phyloP scores from a whole-genome alignment of 2,797 vertebrate genomes.

The Microcaecilia unicolor region DNA sequence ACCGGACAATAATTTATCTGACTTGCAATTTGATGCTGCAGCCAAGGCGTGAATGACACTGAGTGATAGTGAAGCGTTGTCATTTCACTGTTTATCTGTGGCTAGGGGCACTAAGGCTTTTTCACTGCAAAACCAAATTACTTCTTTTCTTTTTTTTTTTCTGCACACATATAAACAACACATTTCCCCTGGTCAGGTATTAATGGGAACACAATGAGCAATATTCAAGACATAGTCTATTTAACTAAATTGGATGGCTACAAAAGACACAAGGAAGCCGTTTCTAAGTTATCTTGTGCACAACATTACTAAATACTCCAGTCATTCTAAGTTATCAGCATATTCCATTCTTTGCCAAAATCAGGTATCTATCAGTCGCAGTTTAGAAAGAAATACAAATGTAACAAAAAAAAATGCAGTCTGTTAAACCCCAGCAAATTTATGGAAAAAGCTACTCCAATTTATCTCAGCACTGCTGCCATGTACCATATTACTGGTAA shows the following conservation, averaged over 20 bases:
- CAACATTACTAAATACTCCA: constrained; percentile 4
- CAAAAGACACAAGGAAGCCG: background rate
- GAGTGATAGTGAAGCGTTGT: constrained; percentile 8
- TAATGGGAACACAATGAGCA: constrained; percentile 6
- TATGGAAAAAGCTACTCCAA: constrained; percentile 2
- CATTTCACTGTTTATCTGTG: constrained; percentile 29
- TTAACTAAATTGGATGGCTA: constrained; percentile 4
- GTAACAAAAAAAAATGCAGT: background rate
- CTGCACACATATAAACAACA: background rate
- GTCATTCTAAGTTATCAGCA: background rate
- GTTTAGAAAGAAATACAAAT: constrained; percentile 9
- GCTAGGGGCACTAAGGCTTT: background rate
- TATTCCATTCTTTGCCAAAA: background rate
- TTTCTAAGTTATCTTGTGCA: background rate
- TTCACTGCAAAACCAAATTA: constrained; percentile 15
- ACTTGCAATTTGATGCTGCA: constrained; percentile 21
- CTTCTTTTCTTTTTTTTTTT: background rate
- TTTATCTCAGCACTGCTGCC: background rate
- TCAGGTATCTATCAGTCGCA: background rate
- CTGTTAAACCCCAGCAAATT: constrained; percentile 1
- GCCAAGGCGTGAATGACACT: constrained; percentile 24
- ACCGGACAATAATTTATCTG: constrained; percentile 33
- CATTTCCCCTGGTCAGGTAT: background rate
- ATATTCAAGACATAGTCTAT: constrained; percentile 2
- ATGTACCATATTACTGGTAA: background rate